Base-by-base conservation (phyloP, 1,140 invertebrate genomes). In the Brachionus plicatilis region DNA sequence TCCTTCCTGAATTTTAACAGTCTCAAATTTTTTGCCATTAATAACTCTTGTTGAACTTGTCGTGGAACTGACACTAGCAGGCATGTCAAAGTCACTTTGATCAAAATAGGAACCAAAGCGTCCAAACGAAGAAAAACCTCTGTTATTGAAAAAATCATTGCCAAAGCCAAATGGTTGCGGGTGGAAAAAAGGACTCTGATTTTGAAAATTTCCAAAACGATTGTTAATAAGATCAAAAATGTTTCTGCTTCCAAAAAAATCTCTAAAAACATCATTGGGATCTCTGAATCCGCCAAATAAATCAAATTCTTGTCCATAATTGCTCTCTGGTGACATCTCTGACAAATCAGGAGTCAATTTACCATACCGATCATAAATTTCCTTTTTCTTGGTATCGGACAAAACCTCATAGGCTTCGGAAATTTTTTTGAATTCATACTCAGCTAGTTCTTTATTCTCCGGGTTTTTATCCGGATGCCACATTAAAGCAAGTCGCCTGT, bases 401-500 rank as follows among this genome's bases (percentile, higher is more conserved):
- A 83, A 41, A 83, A 83, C 80, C 9, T 83, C 60, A 70, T 83
- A 83, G 24, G 80, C 80, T 1, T 68, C 37, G 0, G 65, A 70
- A 2, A 83, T 50, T 41, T 72, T 53, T 83, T 83, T 83, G 14
- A 83, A 83, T 37, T 95, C 95, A 76, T 86, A 86, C 12, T 86
- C 86, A 79, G 97, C 95, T 85, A 65, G 29, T n/a, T 90, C 99
- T 98, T 1, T 99, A 90, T 12, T 72, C 17, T 72, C 41, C 33
- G 68, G 68, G 43, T 72, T 72, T n/a, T 72, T 72, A 12, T 72
- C 68, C 33, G 68, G 68, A 24, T 72, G 68, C 68, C 68, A 72
- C 20, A 43, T 72, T 9, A 72, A 43, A 43, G 96, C 96, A 24
- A 99, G 91, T 91, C 98, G 98, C 85, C 96, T 92, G 88, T 99